Evolutionary conservation across 2,113 vertebrate species (phyloP).

Genomic region (Alces alces): DNA sequence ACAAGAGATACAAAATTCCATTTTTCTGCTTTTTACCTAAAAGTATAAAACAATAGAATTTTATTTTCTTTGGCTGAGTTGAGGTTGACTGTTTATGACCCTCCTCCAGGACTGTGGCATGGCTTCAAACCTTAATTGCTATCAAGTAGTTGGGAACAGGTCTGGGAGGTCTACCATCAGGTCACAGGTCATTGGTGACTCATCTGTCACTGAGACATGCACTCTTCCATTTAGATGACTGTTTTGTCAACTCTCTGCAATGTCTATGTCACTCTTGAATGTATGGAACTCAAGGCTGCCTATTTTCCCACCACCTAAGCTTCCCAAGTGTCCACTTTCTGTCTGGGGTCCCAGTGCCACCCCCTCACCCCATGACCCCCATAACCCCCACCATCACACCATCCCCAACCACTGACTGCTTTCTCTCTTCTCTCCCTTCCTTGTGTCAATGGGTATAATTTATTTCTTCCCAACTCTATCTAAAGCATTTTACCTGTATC

Average conservation of each 20-base stretch:
- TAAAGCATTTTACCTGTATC: background rate
- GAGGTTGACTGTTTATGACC: background rate
- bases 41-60: background rate
- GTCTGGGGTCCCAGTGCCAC: background rate
- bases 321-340: background rate
- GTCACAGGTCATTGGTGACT: background rate
- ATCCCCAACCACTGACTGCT: background rate
- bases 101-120: background rate
- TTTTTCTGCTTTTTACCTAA: background rate
- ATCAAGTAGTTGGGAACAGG: background rate
- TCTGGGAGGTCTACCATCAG: background rate
- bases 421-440: background rate
- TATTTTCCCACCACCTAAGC: background rate
- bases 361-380: rapidly evolving
- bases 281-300: background rate
- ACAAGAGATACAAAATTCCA: background rate
- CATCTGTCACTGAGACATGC: background rate
- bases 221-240: background rate
- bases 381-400: background rate
- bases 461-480: background rate
- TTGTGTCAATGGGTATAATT: background rate
- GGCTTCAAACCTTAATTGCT: background rate
- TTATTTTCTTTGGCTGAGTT: background rate
- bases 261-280: background rate
- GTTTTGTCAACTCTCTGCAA: background rate